Percentiles rank a stretch among this genome's conserved stretches.
Evolutionary conservation across 2,797 vertebrate species (phyloP).

Genomic region (Cyclopterus lumpus): DNA sequence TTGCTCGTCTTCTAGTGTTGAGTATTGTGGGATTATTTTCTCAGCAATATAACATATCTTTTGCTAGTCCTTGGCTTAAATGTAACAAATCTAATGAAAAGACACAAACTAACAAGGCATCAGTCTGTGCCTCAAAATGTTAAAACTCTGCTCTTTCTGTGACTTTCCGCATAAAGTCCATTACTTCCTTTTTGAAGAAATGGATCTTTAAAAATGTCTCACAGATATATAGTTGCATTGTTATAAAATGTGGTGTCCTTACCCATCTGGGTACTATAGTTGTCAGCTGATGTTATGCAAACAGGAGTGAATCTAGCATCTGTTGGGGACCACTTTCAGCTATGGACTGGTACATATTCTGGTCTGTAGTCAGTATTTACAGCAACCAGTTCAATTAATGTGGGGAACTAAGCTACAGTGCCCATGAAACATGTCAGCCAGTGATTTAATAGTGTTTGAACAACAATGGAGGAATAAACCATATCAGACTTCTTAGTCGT

Average conservation of each 20-base stretch:
- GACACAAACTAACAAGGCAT: too few species aligned
- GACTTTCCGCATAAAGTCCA: too few species aligned
- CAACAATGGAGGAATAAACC: background rate
- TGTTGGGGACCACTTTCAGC: background rate
- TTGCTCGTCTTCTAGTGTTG: conserved; percentile 5
- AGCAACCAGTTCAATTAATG: background rate
- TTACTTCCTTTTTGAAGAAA: background rate
- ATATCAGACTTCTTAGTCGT: background rate
- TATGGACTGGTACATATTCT: background rate
- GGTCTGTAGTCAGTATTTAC: background rate
- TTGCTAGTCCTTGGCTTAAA: background rate
- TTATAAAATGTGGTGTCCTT: background rate
- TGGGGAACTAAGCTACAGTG: background rate
- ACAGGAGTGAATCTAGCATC: background rate
- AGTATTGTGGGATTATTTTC: conserved; percentile 7
- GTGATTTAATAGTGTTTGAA: background rate
- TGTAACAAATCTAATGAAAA: too few species aligned
- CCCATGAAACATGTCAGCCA: background rate
- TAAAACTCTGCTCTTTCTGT: too few species aligned
- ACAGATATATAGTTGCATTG: background rate
- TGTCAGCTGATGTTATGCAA: background rate
- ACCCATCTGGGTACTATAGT: background rate
- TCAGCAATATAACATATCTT: background rate
- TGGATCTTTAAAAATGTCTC: background rate
- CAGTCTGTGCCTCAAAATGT: too few species aligned